These are phyloP conservation scores for Argyra leucocephala DNA, from an alignment of 2,888 invertebrate genomes.

Conservation along the genomic window DNA sequence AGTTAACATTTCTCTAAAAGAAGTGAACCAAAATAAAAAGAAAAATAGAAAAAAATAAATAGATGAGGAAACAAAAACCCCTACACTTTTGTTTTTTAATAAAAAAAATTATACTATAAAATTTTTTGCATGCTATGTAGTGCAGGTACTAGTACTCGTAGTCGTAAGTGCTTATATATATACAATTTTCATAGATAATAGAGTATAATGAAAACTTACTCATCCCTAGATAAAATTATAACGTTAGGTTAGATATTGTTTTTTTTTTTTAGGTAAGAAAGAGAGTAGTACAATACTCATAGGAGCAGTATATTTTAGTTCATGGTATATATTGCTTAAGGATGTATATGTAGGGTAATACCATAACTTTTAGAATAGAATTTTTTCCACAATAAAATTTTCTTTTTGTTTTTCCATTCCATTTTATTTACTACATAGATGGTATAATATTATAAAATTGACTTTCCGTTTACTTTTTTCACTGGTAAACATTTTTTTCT, in stretches of 20 bases:
- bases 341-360: too few relatives aligned
- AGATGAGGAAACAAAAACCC: neutral
- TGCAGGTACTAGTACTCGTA: neutral
- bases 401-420: too few relatives aligned
- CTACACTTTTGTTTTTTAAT: neutral
- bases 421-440: too few relatives aligned
- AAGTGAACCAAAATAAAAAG: neutral
- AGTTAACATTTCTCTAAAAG: slow-evolving; percentile 8
- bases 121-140: neutral
- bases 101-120: neutral
- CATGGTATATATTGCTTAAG: too few relatives aligned
- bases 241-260: neutral
- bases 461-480: too few relatives aligned
- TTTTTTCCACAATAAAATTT: too few relatives aligned
- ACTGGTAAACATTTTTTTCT: too few relatives aligned
- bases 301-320: neutral
- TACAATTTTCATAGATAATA: too few relatives aligned
- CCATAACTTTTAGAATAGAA: too few relatives aligned
- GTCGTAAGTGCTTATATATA: too few relatives aligned
- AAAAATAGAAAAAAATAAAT: slow-evolving; percentile 14
- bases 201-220: neutral
- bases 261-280: neutral
- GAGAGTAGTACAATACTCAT: neutral
- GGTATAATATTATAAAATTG: too few relatives aligned
- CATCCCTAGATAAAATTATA: neutral